Evolutionary conservation across 1,140 invertebrate genomes (phyloP), one percentile per base, ranked within the genome.

Genomic region (Aricia agestis): DNA sequence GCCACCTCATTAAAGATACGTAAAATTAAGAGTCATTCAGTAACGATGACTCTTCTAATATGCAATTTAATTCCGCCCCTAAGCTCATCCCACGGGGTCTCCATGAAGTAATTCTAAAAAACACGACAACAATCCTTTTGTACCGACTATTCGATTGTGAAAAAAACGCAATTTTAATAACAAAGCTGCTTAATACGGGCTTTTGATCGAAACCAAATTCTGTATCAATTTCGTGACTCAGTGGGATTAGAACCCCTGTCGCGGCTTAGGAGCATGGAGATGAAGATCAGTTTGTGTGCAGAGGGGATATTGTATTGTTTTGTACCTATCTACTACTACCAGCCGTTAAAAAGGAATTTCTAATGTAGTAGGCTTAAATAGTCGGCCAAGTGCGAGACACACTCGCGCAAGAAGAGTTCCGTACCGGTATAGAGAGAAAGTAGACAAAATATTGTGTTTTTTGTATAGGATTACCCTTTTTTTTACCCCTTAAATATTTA

Each of bases 151-250:
- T 42, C 41, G 70, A 72, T 45, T 70, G 52, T 36, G 5, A 71
- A 75, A 65, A 72, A 72, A 41, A 68, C 17, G 72, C 71, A 73
- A 82, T 82, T 76, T 79, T 72, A 78, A 79, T 78, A 80, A 82
- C 78, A 82, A 82, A 67, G 72, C 71, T 70, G 45, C 68, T 45
- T 82, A 82, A 84, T 82, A 77, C 77, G 73, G 73, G 67, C 74
- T 75, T 79, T 84, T 81, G 78, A 84, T 81, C 71, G 79, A 78
- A 83, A 80, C 77, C 74, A 75, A 86, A 81, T 82, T 83, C 76
- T 82, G 83, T 85, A 87, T 87, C 83, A 84, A 83, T 87, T 87
- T 85, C 83, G 78, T 77, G 77, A 84, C 76, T 78, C 78, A 67
- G 77, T 74, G 66, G 79, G 82, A 82, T 84, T 82, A 83, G 78